Evolutionary conservation across 2,888 invertebrate genomes (phyloP).

Genomic region (Reticulitermes lucifugus): DNA sequence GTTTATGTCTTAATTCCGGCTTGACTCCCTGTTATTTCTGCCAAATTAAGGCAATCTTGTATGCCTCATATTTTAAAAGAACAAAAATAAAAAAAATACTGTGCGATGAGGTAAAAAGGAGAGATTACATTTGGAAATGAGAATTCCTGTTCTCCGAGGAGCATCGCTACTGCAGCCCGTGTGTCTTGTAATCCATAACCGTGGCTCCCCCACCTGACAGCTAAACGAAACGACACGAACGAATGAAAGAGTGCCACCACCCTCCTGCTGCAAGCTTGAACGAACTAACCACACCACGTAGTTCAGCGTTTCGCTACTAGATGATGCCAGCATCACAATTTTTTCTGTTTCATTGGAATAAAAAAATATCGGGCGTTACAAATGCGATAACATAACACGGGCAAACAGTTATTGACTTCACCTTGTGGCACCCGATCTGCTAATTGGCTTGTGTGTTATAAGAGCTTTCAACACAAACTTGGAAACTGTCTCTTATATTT

Average conservation of each 20-base stretch:
- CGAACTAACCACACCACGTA: slow-evolving; percentile 31
- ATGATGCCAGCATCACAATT: slow-evolving; percentile 32
- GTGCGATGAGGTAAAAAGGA: slow-evolving; percentile 34
- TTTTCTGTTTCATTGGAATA: slow-evolving; percentile 29
- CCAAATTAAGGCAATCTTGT: slow-evolving; percentile 39
- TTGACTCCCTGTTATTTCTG: slow-evolving; percentile 1
- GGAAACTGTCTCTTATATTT: too few species aligned
- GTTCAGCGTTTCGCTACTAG: slow-evolving; percentile 25
- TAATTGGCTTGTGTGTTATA: not conserved
- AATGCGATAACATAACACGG: slow-evolving; percentile 12
- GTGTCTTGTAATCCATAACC: slow-evolving; percentile 38
- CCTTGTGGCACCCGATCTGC: not conserved
- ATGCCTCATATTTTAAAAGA: slow-evolving; percentile 36
- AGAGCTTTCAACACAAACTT: too few species aligned
- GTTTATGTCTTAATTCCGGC: slow-evolving; percentile 42
- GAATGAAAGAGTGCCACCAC: slow-evolving; percentile 22
- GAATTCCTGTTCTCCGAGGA: slow-evolving; percentile 30
- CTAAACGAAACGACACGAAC: slow-evolving; percentile 32
- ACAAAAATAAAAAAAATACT: slow-evolving; percentile 29
- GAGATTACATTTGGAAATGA: slow-evolving; percentile 38
- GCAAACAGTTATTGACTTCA: slow-evolving; percentile 30
- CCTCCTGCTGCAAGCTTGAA: not conserved
- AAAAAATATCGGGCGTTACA: slow-evolving; percentile 17
- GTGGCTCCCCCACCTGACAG: slow-evolving; percentile 33
- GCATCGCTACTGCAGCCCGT: slow-evolving; percentile 9